These are phyloP conservation scores for Nyctereutes procyonoides DNA, from an alignment of 2,113 vertebrate species.

Conservation along the genomic window DNA sequence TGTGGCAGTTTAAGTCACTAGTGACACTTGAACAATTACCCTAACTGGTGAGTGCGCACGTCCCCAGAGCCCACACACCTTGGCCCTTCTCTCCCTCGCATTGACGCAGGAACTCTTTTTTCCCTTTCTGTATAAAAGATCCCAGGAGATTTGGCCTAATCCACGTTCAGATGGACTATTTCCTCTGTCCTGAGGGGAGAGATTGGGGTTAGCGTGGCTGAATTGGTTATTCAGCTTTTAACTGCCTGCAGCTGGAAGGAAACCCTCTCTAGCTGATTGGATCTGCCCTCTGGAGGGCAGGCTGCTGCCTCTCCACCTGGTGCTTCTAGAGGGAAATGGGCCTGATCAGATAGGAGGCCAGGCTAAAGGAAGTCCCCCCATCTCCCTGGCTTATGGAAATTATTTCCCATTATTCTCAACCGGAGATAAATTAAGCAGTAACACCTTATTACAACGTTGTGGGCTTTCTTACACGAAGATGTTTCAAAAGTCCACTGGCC, in stretches of 20 bases:
- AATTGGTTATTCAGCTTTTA: conserved; percentile 41
- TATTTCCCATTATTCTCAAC: neutral
- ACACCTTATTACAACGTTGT: neutral
- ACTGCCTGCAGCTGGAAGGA: neutral
- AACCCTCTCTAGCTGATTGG: neutral
- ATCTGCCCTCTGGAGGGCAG: neutral
- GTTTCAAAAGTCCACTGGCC: neutral
- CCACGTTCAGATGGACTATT: neutral
- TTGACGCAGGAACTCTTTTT: neutral
- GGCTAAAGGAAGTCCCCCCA: neutral
- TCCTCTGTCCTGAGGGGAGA: neutral
- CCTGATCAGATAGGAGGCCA: neutral
- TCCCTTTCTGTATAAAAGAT: neutral
- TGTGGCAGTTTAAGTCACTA: neutral
- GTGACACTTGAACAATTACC: neutral
- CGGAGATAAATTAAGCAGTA: neutral
- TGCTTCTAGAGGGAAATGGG: neutral
- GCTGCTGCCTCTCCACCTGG: rapidly evolving
- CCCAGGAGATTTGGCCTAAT: conserved; percentile 7
- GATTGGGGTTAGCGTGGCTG: neutral
- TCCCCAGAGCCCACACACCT: no score
- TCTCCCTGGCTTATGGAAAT: neutral
- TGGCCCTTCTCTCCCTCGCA: neutral
- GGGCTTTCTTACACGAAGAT: neutral
- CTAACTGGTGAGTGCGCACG: neutral